Evolutionary conservation across 2,113 vertebrate genomes (phyloP), one percentile per base, ranked within the genome.

Genomic region (Halichoeres trimaculatus): DNA sequence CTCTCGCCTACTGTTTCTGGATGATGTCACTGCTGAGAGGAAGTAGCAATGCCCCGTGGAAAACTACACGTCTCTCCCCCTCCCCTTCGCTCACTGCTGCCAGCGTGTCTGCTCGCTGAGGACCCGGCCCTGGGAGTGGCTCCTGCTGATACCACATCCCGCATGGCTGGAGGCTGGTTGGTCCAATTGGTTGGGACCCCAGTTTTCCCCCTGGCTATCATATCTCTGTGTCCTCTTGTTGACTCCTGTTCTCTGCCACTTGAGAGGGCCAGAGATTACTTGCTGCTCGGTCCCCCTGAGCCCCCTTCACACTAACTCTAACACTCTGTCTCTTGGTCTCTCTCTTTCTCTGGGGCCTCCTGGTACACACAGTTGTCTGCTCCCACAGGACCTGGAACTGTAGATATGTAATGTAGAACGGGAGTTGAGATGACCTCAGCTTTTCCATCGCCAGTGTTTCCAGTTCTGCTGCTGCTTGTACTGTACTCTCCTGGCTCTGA

Each of bases 181-280:
- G 74, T 59, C 74, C 85, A 71, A 64, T 78, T 78, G 84, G 78
- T 74, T 63, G 63, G 63, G 72, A 79, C 70, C 68, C 62, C 53
- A 16, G 19, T 41, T 73, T 68, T 26, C 30, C 82, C 83, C 78
- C 66, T 20, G 63, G 88, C 81, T 90, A 91, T 88, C 77, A 75
- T 84, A 92, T 92, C 89, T 54, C 77, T 3, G 22, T 84, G 89
- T 92, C 91, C 91, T 90, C 89, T 82, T 82, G 83, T 85, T 91
- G 91, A 92, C 90, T 91, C 90, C 80, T 85, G 74, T 75, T 81
- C 71, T 72, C 80, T 78, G 89, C 83, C 78, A 81, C 80, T 88
- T 64, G 81, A 89, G 89, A 93, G 87, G 89, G 74, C 85, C 80
- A 71, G 59, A 86, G 86, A 91, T 91, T 84, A 89, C 78, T 75